A percentile compares a stretch with the other conserved stretches of the same genome.
These are phyloP conservation scores for Pachymerium ferrugineum DNA, from an alignment of 2,888 invertebrate genomes.

Conservation along the genomic window DNA sequence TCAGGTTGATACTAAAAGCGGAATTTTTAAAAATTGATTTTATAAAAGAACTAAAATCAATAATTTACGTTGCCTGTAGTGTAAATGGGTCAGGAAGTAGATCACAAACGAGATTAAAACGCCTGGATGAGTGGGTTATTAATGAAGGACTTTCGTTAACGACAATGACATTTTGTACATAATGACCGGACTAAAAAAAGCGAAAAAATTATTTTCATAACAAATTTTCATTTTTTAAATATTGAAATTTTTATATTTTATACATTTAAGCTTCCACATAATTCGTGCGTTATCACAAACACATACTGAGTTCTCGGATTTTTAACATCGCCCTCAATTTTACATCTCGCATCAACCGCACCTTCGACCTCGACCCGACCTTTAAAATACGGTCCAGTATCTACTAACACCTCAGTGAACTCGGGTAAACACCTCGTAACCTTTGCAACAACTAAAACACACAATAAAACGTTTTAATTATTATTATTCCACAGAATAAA, in stretches of 20 bases:
- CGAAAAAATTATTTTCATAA: not conserved
- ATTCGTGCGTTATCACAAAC: constrained; percentile 64
- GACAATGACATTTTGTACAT: constrained; percentile 72
- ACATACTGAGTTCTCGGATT: constrained; percentile 68
- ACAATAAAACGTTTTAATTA: too few species aligned
- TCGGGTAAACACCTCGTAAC: constrained; percentile 73
- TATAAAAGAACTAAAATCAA: constrained; percentile 37
- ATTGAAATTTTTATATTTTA: not conserved
- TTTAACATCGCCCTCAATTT: constrained; percentile 65
- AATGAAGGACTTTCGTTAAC: constrained; percentile 78
- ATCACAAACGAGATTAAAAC: constrained; percentile 73
- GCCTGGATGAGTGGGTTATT: constrained; percentile 70
- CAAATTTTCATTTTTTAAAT: not conserved
- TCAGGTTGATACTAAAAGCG: not conserved
- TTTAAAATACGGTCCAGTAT: constrained; percentile 73
- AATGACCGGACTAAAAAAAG: constrained; percentile 52
- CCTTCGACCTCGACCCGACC: constrained; percentile 71
- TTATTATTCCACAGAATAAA: not conserved
- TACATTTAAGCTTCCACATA: constrained; percentile 59
- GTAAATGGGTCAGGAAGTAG: constrained; percentile 76
- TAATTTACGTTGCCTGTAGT: constrained; percentile 63
- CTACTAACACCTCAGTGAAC: constrained; percentile 74
- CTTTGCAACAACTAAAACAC: constrained; percentile 66
- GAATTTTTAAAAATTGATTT: not conserved
- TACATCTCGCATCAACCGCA: constrained; percentile 56